Conservation (phyloP, 2,113 vertebrate species). For the Lipophrys pholis region DNA sequence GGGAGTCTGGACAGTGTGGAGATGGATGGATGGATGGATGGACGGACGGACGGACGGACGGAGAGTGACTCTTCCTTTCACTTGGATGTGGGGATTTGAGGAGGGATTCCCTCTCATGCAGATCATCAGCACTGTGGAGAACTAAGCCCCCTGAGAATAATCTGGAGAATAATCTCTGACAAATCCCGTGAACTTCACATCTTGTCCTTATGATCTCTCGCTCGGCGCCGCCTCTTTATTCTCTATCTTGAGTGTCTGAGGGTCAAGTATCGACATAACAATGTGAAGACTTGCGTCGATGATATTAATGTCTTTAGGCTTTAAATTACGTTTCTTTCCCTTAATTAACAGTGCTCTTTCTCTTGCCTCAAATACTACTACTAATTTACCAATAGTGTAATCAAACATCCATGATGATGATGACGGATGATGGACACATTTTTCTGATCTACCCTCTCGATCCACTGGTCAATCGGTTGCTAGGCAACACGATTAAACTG, state of each 20-base stretch:
- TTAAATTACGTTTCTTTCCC: too few species aligned
- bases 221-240: neutral
- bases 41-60: neutral
- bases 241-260: neutral
- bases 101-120: neutral
- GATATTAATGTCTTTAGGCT: too few species aligned
- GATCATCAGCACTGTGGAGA: neutral
- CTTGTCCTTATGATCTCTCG: constrained; percentile 2
- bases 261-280: too few species aligned
- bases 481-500: too few species aligned
- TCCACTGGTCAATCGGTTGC: too few species aligned
- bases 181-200: neutral
- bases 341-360: too few species aligned
- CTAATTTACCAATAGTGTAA: too few species aligned
- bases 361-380: too few species aligned
- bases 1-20: neutral
- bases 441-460: too few species aligned
- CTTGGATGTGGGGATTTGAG: neutral
- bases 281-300: too few species aligned
- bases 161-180: constrained; percentile 1
- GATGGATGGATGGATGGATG: neutral
- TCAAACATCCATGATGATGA: too few species aligned
- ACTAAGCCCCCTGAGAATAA: neutral
- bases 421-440: too few species aligned
- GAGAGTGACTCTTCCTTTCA: neutral